These are phyloP conservation scores for Carcharodon carcharias DNA, from an alignment of 2,797 vertebrate species.

Conservation along the genomic window DNA sequence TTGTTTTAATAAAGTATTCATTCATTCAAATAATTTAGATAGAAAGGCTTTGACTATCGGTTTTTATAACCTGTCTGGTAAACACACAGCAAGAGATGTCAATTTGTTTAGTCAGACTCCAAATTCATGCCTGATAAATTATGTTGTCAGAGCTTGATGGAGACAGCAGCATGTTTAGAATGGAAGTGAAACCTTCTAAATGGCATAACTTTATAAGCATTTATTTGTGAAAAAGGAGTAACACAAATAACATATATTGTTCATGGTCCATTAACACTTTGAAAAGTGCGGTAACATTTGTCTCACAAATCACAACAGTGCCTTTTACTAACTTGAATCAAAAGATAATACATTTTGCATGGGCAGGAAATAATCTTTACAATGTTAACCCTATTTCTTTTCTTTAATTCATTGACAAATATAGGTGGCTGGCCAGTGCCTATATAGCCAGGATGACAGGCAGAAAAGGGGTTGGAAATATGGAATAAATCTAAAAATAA, in stretches of 20 bases:
- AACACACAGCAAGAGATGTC: background rate
- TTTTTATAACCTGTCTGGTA: background rate
- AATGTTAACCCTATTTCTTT: background rate
- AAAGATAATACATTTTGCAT: background rate
- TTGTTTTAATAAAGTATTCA: background rate
- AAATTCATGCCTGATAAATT: constrained; percentile 3
- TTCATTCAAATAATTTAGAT: background rate
- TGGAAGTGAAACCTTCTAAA: background rate
- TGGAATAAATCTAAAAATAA: background rate
- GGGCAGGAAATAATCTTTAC: background rate
- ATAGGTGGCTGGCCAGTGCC: background rate
- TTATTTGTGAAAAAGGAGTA: background rate
- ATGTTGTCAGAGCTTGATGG: background rate
- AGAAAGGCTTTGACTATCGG: background rate
- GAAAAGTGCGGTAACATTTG: background rate
- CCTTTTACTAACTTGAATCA: background rate
- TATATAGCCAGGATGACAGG: background rate
- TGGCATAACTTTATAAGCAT: background rate
- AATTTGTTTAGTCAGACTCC: constrained; percentile 3
- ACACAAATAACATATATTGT: background rate
- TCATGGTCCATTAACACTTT: background rate
- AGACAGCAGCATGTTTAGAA: background rate
- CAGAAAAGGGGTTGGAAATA: background rate
- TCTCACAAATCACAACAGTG: background rate
- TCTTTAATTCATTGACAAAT: background rate